Evolutionary conservation across 2,113 vertebrate genomes (phyloP).

Genomic region (Hippocampus mohnikei): DNA sequence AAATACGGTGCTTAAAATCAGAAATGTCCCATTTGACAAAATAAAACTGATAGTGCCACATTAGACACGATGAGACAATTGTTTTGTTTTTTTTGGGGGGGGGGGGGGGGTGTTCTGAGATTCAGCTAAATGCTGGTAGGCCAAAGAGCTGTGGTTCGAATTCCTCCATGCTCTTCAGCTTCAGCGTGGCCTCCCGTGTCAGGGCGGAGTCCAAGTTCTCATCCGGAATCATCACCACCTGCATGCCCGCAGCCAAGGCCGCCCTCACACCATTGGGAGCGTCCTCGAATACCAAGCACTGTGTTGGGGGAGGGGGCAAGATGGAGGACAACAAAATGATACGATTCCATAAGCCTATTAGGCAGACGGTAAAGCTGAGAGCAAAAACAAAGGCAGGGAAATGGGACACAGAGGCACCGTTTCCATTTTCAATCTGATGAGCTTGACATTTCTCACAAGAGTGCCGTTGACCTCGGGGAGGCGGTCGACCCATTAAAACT

Average conservation of each 20-base stretch:
- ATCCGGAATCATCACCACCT: constrained; percentile 91
- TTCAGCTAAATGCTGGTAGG: constrained; percentile 78
- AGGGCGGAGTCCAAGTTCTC: constrained; percentile 72
- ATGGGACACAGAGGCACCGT: constrained; percentile 3
- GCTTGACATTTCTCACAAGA: constrained; percentile 16
- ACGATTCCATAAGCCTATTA: constrained; percentile 36
- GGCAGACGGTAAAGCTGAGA: background rate
- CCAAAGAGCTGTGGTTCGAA: constrained; percentile 84
- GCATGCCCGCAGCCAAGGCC: constrained; percentile 82
- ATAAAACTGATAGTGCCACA: background rate
- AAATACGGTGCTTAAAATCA: background rate
- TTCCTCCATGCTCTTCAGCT: constrained; percentile 80
- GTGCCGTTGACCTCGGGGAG: background rate
- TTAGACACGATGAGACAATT: background rate
- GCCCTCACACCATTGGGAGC: constrained; percentile 84
- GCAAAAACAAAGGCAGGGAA: constrained; percentile 21
- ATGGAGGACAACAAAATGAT: constrained; percentile 17
- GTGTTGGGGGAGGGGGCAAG: constrained; percentile 8
- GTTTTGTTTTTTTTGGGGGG: background rate
- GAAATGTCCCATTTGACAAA: background rate
- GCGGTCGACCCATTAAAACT: constrained; percentile 27
- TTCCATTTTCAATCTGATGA: constrained; percentile 26
- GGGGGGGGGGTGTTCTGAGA: background rate
- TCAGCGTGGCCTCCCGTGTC: constrained; percentile 75
- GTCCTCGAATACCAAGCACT: constrained; percentile 95